Evolutionary conservation across 2,888 invertebrate species (phyloP).

Genomic region (Noctua pronuba): DNA sequence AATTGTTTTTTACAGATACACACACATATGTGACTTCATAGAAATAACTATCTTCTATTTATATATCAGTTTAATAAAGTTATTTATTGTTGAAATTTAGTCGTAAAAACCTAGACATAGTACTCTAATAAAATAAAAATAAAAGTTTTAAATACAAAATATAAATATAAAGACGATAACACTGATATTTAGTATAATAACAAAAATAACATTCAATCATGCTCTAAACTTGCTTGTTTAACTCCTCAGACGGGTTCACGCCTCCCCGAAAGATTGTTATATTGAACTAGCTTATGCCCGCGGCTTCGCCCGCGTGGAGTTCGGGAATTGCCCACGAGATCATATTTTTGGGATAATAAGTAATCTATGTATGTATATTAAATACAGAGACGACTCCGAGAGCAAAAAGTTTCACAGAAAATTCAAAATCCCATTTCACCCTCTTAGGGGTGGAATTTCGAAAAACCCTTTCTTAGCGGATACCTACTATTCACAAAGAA

Average conservation of each 20-base stretch:
- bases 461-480: no score
- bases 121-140: constrained; percentile 35
- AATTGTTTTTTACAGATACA: constrained; percentile 33
- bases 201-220: constrained; percentile 47
- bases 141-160: constrained; percentile 26
- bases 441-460: no score
- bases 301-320: no score
- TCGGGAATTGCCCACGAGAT: no score
- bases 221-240: constrained; percentile 29
- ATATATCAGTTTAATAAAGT: constrained; percentile 14
- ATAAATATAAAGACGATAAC: constrained; percentile 43
- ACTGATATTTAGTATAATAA: constrained; percentile 30
- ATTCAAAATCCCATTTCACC: no score
- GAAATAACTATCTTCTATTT: constrained; percentile 6
- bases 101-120: constrained; percentile 37
- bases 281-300: no score
- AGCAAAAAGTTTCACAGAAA: no score
- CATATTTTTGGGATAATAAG: no score
- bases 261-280: constrained; percentile 59
- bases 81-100: constrained; percentile 32
- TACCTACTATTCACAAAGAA: no score
- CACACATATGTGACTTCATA: constrained; percentile 4
- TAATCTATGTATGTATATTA: no score
- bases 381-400: no score
- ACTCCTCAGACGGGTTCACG: constrained; percentile 18